phyloP scores from a whole-genome alignment of 2,888 invertebrate species.

The Nephrotoma appendiculata region DNA sequence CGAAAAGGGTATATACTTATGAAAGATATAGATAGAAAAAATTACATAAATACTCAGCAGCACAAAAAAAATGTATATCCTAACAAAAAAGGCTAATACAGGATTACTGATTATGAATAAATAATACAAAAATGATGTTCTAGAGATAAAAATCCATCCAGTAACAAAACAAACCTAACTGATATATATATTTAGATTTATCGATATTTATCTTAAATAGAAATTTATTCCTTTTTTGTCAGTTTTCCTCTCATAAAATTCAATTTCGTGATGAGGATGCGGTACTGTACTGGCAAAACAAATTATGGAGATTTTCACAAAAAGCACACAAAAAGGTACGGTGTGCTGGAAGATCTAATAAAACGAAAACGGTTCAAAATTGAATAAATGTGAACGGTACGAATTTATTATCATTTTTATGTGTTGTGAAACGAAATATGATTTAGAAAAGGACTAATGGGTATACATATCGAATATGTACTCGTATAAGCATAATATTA shows the following conservation, averaged over 20 bases:
- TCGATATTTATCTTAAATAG: neutral
- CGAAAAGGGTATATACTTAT: neutral
- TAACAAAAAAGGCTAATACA: neutral
- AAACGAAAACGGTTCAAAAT: neutral
- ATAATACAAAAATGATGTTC: neutral
- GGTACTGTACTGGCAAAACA: neutral
- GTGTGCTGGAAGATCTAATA: neutral
- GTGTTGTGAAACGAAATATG: neutral
- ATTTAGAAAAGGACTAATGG: neutral
- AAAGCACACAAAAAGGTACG: neutral
- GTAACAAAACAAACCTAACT: neutral
- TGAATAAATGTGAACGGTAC: neutral
- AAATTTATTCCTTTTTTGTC: neutral
- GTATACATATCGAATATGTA: neutral
- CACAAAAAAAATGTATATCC: neutral
- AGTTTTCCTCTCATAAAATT: neutral
- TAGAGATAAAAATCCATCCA: neutral
- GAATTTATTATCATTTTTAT: neutral
- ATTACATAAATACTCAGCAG: neutral
- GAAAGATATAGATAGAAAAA: neutral
- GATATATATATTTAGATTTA: neutral
- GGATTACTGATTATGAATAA: neutral
- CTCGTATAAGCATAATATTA: neutral
- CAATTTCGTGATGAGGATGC: neutral
- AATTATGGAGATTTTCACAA: neutral